Conservation (phyloP, 2,113 vertebrate species). For the Amblyornis subalaris region DNA sequence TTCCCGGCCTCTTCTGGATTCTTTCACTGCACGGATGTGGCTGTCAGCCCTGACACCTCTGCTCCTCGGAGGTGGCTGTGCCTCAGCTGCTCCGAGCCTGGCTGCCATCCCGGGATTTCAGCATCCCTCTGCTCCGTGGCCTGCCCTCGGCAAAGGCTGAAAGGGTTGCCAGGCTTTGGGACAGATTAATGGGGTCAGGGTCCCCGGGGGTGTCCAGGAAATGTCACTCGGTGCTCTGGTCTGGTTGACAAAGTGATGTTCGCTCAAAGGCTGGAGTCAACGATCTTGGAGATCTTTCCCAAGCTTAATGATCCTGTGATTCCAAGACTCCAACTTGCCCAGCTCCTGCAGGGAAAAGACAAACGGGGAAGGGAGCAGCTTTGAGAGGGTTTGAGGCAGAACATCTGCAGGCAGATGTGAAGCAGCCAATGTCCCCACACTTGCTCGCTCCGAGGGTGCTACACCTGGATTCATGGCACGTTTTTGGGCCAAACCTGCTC, state of each 20-base stretch:
- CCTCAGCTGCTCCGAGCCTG: neutral
- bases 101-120: neutral
- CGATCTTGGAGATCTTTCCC: neutral
- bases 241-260: neutral
- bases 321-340: neutral
- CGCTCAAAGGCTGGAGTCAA: rapidly evolving
- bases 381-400: neutral
- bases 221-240: neutral
- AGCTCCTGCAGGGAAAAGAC: neutral
- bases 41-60: neutral
- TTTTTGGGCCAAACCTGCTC: neutral
- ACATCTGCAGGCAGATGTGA: neutral
- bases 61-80: neutral
- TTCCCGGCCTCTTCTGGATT: neutral
- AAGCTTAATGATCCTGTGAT: neutral
- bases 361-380: neutral
- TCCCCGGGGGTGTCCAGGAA: neutral
- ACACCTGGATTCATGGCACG: rapidly evolving
- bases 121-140: rapidly evolving
- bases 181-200: rapidly evolving
- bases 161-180: neutral
- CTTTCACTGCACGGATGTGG: rapidly evolving
- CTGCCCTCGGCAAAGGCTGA: neutral
- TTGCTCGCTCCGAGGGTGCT: rapidly evolving
- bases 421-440: rapidly evolving